Conservation (phyloP, 2,797 vertebrate species). For the Tolypeutes matacus region DNA sequence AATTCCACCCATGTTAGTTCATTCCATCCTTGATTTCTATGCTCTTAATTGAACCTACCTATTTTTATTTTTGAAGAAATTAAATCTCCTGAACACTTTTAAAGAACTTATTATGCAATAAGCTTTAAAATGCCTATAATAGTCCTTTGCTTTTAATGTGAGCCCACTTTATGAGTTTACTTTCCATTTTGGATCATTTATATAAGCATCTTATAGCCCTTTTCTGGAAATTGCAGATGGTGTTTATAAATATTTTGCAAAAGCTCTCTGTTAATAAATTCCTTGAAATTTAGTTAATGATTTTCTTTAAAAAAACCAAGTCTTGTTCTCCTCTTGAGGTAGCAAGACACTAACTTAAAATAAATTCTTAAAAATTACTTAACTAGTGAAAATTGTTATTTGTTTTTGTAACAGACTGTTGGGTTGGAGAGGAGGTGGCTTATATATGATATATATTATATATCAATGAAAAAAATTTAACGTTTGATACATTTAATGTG, state of each 20-base stretch:
- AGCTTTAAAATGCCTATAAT: slow-evolving; percentile 29
- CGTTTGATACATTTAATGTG: background rate
- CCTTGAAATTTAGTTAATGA: slow-evolving; percentile 24
- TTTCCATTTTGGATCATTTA: slow-evolving; percentile 41
- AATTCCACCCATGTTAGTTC: background rate
- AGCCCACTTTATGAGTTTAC: background rate
- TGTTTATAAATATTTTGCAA: slow-evolving; percentile 67
- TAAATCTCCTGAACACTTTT: slow-evolving; percentile 55
- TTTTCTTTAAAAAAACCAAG: background rate
- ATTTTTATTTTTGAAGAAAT: slow-evolving; percentile 54
- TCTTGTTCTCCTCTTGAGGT: background rate
- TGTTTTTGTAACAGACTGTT: background rate
- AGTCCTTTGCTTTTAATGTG: slow-evolving; percentile 8
- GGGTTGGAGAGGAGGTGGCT: background rate
- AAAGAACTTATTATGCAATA: background rate
- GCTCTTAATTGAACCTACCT: slow-evolving; percentile 1
- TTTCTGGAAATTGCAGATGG: slow-evolving; percentile 55
- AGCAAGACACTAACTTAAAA: slow-evolving; percentile 47
- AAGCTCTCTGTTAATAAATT: slow-evolving; percentile 54
- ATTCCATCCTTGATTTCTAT: slow-evolving; percentile 50
- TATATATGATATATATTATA: background rate
- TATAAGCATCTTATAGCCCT: slow-evolving; percentile 21
- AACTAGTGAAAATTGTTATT: slow-evolving; percentile 44
- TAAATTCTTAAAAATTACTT: slow-evolving; percentile 34
- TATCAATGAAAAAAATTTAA: background rate